Evolutionary conservation across 1,140 invertebrate species (phyloP), one percentile per base, ranked within the genome.

Genomic region (Zaprionus kolodkinae): DNA sequence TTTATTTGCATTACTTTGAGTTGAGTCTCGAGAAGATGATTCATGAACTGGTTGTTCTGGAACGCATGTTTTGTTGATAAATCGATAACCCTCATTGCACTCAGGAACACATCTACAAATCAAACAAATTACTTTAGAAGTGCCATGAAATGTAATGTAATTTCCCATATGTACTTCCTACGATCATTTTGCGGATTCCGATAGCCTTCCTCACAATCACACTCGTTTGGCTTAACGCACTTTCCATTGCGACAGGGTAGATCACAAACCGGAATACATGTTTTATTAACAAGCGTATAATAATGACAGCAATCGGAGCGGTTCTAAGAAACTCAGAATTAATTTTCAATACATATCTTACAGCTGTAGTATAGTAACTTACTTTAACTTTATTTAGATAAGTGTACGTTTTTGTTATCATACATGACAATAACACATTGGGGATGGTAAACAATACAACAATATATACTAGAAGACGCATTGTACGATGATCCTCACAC

Each of bases 171-270:
- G 7, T 43, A 43, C 40, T n/a, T 7, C 15, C 15, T 9, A 7
- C 2, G 7, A n/a, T 36, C 9, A 6, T 17, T 27, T 0, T 45
- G 12, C 1, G 1, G 0, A 35, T 63, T 48, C 5, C 13, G 27
- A 45, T 63, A 70, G 21, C 68, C 60, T n/a, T 17, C 1, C 3
- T 17, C 1, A 40, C 68, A 71, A 1, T 33, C 10, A 27, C 68
- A 71, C 0, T 0, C 15, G 17, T 64, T 27, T 21, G 60, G 60
- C 6, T 0, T 10, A 15, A 1, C 6, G 17, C 56, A 56, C 1
- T 0, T 36, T 35, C 54, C 65, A 25, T 59, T 45, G 0, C 13
- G 30, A 27, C 67, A 70, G 25, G 25, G 2, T 0, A 21, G 6
- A 6, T 30, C 0, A 15, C 66, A 69, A 10, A 40, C 11, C 0